Conservation (phyloP, 2,888 invertebrate species). For the Palloptera scutellata region DNA sequence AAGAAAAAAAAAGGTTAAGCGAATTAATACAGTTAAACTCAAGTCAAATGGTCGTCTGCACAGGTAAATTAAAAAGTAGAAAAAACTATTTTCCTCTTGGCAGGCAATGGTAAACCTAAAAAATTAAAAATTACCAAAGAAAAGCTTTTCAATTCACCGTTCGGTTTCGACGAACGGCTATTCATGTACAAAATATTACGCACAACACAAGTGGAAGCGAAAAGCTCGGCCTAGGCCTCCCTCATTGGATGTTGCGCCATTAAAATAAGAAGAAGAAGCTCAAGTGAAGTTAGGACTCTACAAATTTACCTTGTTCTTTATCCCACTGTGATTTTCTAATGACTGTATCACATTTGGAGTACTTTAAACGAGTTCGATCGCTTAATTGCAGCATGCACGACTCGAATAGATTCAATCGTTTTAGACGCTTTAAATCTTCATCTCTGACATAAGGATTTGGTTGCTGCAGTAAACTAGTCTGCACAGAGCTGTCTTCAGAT, state of each 20-base stretch:
- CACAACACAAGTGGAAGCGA: too few species aligned
- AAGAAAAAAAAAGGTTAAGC: neutral
- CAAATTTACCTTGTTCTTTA: conserved; percentile 68
- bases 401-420: conserved; percentile 85
- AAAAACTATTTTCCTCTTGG: too few species aligned
- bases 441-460: conserved; percentile 75
- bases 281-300: conserved; percentile 27
- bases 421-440: conserved; percentile 82
- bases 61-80: too few species aligned
- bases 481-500: conserved; percentile 66
- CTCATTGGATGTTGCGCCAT: too few species aligned
- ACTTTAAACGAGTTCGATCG: conserved; percentile 84
- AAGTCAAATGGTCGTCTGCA: too few species aligned
- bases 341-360: conserved; percentile 78
- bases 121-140: too few species aligned
- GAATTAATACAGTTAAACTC: too few species aligned
- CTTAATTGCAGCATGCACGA: conserved; percentile 89
- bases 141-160: too few species aligned
- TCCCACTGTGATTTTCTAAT: conserved; percentile 82
- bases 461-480: conserved; percentile 68
- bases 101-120: too few species aligned
- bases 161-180: too few species aligned
- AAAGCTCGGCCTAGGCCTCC: too few species aligned
- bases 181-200: too few species aligned
- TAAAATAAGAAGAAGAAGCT: neutral